Percentiles rank a stretch among this genome's conserved stretches.
These are phyloP conservation scores for Trissolcus japonicus DNA, from an alignment of 2,888 invertebrate genomes.

Conservation along the genomic window DNA sequence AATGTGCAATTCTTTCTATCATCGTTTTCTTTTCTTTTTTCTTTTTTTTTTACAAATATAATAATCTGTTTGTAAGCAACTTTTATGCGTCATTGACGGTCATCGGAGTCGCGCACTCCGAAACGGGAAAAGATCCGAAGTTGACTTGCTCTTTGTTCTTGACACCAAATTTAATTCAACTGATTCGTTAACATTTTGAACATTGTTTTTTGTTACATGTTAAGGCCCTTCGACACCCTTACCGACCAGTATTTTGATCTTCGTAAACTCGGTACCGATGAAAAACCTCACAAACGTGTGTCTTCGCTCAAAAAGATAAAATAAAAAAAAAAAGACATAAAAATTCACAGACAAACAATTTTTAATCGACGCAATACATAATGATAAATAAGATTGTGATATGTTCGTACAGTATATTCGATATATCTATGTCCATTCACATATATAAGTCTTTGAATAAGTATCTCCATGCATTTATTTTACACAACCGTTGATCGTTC, in stretches of 20 bases:
- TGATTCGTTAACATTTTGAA: neutral
- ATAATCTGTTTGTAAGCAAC: slow-evolving; percentile 43
- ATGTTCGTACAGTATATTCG: slow-evolving; percentile 19
- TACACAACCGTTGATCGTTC: slow-evolving; percentile 25
- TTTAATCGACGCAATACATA: slow-evolving; percentile 1
- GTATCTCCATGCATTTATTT: slow-evolving; percentile 21
- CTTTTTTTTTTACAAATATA: slow-evolving; percentile 55
- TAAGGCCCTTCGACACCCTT: slow-evolving; percentile 28
- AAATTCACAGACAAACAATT: slow-evolving; percentile 4
- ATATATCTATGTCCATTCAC: neutral
- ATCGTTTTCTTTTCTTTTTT: slow-evolving; percentile 29
- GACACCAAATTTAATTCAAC: too few relatives aligned
- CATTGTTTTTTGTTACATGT: neutral
- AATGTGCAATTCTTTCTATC: slow-evolving; percentile 43
- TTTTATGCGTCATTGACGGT: slow-evolving; percentile 46
- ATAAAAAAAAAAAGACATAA: neutral
- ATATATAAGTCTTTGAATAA: slow-evolving; percentile 23
- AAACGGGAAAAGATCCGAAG: slow-evolving; percentile 48
- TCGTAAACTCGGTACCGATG: neutral
- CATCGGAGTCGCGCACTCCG: slow-evolving; percentile 33
- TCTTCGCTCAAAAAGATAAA: neutral
- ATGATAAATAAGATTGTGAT: slow-evolving; percentile 30
- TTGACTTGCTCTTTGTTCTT: neutral
- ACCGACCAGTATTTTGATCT: slow-evolving; percentile 34
- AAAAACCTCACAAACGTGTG: neutral